phyloP scores from a whole-genome alignment of 2,797 vertebrate species.

The Galaxias olidus region DNA sequence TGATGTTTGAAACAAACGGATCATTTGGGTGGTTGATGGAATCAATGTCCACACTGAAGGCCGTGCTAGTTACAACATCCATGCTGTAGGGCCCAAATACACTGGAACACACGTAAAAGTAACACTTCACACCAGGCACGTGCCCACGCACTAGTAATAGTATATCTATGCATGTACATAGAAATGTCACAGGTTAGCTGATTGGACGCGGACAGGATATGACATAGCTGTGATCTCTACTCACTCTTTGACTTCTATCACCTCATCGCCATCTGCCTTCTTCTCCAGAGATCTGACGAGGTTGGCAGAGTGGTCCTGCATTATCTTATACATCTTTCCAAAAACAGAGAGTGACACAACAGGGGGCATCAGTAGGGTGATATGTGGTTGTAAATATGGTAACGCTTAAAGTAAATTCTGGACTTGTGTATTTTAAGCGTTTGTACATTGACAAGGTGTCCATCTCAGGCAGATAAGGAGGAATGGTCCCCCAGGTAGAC shows the following conservation, averaged over 20 bases:
- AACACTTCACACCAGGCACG: too few species aligned
- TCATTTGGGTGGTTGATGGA: conserved; percentile 75
- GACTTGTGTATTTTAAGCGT: too few species aligned
- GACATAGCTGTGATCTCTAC: conserved; percentile 19
- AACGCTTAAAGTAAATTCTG: too few species aligned
- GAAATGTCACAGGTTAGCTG: too few species aligned
- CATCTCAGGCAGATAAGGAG: too few species aligned
- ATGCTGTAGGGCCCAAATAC: conserved; percentile 80
- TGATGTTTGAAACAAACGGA: conserved; percentile 76
- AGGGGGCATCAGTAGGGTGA: background rate
- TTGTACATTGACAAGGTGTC: too few species aligned
- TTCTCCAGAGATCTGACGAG: conserved; percentile 61
- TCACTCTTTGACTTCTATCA: conserved; percentile 69
- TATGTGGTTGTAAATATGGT: background rate
- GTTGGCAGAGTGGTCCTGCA: conserved; percentile 63
- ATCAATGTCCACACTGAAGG: conserved; percentile 78
- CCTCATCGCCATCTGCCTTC: conserved; percentile 54
- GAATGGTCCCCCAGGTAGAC: too few species aligned
- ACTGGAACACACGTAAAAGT: conserved; percentile 38
- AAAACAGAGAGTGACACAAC: background rate
- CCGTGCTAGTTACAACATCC: conserved; percentile 78
- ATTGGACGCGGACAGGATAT: background rate
- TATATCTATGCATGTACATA: background rate
- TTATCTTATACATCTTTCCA: conserved; percentile 73
- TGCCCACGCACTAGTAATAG: background rate